Evolutionary conservation across 1,140 invertebrate species (phyloP), one percentile per base, ranked within the genome.

Genomic region (Drosophila sechellia): DNA sequence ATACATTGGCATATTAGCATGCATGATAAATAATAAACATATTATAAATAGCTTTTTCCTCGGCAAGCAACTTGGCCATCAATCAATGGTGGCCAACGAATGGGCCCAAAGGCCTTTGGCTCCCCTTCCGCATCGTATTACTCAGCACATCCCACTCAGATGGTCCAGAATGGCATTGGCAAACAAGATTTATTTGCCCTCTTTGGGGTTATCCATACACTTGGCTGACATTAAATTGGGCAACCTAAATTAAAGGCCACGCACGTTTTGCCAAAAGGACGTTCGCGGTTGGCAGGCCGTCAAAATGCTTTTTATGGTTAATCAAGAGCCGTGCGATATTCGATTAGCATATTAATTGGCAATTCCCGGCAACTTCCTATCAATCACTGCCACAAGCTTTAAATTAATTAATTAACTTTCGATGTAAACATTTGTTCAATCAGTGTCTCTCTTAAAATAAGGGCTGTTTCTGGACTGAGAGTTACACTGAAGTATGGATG

Each of bases 21-120:
- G 73, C 65, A 71, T 68, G 71, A 76, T 87, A 81, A 79, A 86
- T 87, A 86, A 79, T 86, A 86, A 87, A 73, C 83, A 87, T 79
- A 79, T 86, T 86, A 87, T 89, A 87, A 89, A 87, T 89, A 83
- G 84, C 79, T 64, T 72, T 81, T 79, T 77, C 37, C 49, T 20
- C 55, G 53, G 56, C 48, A 56, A 78, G 34, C 57, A 45, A 43
- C 48, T 49, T 48, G 64, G 58, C 61, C 81, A 81, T 87, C 81
- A 79, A 81, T 81, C 81, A 87, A 77, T 68, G 58, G 64, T 65
- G 57, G 50, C 60, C 58, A 74, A 56, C 71, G 69, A 81, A 77
- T 68, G 58, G 45, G 45, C 22, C 45, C 4, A 42, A 46, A 49
- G 45, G 43, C 46, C 43, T 42, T 40, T 55, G 35, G 49, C 57